Evolutionary conservation across 2,797 vertebrate genomes (phyloP).

Genomic region (Tarsius wallacei): DNA sequence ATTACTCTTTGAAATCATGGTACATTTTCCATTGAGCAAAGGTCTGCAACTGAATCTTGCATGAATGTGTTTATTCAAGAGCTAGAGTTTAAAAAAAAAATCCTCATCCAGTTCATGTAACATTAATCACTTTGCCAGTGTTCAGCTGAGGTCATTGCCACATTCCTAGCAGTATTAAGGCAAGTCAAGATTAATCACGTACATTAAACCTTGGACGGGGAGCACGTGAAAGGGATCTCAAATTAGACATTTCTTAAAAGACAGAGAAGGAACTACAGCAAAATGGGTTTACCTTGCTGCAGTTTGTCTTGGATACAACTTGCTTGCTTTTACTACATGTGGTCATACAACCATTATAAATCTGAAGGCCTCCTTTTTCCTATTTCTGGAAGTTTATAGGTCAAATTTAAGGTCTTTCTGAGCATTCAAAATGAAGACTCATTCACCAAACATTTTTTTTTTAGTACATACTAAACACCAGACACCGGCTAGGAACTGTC

Average conservation of each 20-base stretch:
- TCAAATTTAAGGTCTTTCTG: slow-evolving; percentile 33
- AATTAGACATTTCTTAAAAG: slow-evolving; percentile 91
- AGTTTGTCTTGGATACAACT: slow-evolving; percentile 27
- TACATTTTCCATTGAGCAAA: slow-evolving; percentile 91
- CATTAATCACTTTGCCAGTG: slow-evolving; percentile 93
- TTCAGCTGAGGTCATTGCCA: slow-evolving; percentile 93
- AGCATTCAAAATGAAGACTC: slow-evolving; percentile 49
- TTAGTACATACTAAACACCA: neutral
- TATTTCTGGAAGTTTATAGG: slow-evolving; percentile 46
- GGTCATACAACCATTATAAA: neutral
- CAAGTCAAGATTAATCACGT: slow-evolving; percentile 93
- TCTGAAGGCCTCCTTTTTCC: neutral
- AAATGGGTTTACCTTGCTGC: slow-evolving; percentile 1
- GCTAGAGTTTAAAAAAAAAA: slow-evolving; percentile 84
- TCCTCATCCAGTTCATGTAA: slow-evolving; percentile 90
- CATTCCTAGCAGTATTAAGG: slow-evolving; percentile 92
- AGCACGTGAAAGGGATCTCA: slow-evolving; percentile 91
- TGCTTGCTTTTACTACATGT: neutral
- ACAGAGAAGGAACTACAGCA: slow-evolving; percentile 69
- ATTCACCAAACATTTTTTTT: neutral
- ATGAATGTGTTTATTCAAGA: slow-evolving; percentile 92
- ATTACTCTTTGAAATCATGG: slow-evolving; percentile 91
- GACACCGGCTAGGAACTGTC: neutral
- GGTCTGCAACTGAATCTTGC: slow-evolving; percentile 91
- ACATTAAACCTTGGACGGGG: slow-evolving; percentile 91